phyloP scores from a whole-genome alignment of 2,113 vertebrate species.

The Hippolais icterina region DNA sequence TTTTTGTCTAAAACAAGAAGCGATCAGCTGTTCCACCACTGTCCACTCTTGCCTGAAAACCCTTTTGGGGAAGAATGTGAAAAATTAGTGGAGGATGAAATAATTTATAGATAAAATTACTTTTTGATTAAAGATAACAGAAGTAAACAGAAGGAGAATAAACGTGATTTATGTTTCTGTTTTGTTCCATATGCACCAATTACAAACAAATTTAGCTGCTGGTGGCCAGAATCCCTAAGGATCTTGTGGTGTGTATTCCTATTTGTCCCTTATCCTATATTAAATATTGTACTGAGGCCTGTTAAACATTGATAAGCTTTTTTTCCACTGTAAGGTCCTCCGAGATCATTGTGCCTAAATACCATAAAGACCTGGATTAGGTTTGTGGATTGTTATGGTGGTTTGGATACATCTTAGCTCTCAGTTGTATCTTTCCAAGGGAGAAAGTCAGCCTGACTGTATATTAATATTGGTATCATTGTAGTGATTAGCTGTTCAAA shows the following conservation, averaged over 20 bases:
- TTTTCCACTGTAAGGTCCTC: constrained; percentile 49
- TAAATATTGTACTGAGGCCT: constrained; percentile 73
- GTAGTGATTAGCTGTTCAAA: constrained; percentile 23
- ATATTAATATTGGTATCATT: constrained; percentile 53
- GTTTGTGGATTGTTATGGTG: constrained; percentile 60
- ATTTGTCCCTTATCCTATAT: constrained; percentile 72
- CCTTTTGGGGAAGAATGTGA: neutral
- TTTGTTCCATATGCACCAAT: neutral
- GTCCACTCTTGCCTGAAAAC: neutral
- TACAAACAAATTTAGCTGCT: constrained; percentile 55
- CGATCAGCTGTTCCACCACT: neutral
- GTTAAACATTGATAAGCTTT: constrained; percentile 76
- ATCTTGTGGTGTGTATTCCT: constrained; percentile 51
- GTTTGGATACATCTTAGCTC: constrained; percentile 53
- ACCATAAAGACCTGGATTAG: constrained; percentile 63
- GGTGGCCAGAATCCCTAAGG: constrained; percentile 53
- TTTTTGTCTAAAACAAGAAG: neutral
- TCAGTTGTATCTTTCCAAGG: constrained; percentile 10
- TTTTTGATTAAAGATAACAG: neutral
- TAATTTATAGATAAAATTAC: neutral
- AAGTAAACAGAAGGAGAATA: neutral
- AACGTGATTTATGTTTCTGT: neutral
- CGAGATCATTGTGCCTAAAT: constrained; percentile 59
- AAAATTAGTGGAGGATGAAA: neutral
- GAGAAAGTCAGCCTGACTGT: constrained; percentile 51